phyloP scores from a whole-genome alignment of 2,888 invertebrate genomes.

The Galerucella pusilla region DNA sequence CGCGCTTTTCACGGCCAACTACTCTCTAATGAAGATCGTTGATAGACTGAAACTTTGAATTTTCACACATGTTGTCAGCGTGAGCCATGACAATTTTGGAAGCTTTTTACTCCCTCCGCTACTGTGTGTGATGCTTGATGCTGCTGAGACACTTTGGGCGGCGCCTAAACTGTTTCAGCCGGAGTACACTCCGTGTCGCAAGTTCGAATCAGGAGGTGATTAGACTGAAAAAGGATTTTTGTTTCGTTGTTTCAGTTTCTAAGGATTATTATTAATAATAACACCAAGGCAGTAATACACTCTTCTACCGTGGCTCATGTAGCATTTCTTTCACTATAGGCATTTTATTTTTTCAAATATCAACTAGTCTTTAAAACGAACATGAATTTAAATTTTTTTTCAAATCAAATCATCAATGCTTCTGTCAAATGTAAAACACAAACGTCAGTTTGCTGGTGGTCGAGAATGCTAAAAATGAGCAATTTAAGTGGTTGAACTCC shows the following conservation, averaged over 20 bases:
- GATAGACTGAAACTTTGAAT: constrained; percentile 61
- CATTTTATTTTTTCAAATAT: not conserved
- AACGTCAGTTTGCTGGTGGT: too few species aligned
- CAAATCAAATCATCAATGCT: too few species aligned
- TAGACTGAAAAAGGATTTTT: not conserved
- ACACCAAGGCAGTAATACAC: too few species aligned
- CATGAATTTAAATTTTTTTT: too few species aligned
- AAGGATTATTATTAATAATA: not conserved
- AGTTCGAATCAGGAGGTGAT: not conserved
- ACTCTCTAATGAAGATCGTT: constrained; percentile 58
- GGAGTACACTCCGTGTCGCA: constrained; percentile 32
- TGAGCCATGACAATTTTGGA: constrained; percentile 53
- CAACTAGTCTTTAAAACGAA: too few species aligned
- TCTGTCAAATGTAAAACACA: too few species aligned
- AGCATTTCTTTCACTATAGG: too few species aligned
- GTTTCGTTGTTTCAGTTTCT: not conserved
- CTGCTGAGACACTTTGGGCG: constrained; percentile 36
- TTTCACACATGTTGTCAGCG: constrained; percentile 65
- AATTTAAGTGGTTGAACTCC: too few species aligned
- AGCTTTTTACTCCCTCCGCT: constrained; percentile 46
- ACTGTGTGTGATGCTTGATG: constrained; percentile 18
- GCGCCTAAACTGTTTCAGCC: constrained; percentile 38
- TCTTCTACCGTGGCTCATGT: too few species aligned
- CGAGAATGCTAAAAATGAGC: too few species aligned
- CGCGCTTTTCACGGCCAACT: constrained; percentile 55